phyloP scores from a whole-genome alignment of 2,888 invertebrate genomes.

The Drosophila fungiperda region DNA sequence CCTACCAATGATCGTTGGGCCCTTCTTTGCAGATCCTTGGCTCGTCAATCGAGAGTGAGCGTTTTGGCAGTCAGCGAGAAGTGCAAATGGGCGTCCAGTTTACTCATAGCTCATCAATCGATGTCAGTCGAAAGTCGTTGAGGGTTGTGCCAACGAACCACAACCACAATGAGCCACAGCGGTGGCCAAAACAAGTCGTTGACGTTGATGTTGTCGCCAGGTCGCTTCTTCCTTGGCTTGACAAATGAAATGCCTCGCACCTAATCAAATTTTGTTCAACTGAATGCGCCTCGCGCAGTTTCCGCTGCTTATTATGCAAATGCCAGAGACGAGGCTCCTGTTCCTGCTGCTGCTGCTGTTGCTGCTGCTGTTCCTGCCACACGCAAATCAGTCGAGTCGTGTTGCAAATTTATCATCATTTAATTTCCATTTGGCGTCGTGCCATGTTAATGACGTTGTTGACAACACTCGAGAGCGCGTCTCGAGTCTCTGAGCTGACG shows the following conservation, averaged over 20 bases:
- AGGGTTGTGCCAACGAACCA: constrained; percentile 45
- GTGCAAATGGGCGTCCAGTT: constrained; percentile 48
- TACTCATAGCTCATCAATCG: constrained; percentile 64
- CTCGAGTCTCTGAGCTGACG: constrained; percentile 51
- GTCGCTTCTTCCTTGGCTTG: constrained; percentile 53
- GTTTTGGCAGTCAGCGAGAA: constrained; percentile 58
- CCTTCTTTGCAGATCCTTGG: constrained; percentile 17
- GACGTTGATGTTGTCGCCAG: constrained; percentile 40
- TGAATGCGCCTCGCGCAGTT: constrained; percentile 69
- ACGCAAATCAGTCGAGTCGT: constrained; percentile 58
- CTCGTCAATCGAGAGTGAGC: constrained; percentile 42
- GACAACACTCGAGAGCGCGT: constrained; percentile 71
- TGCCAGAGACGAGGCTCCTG: constrained; percentile 48
- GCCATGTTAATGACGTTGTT: constrained; percentile 80
- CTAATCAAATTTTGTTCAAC: constrained; percentile 75
- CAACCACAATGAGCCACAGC: constrained; percentile 37
- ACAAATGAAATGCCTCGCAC: constrained; percentile 73
- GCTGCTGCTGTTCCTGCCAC: constrained; percentile 21
- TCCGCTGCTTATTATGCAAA: constrained; percentile 72
- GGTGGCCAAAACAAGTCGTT: constrained; percentile 39
- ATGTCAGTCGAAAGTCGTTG: constrained; percentile 43
- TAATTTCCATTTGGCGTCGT: constrained; percentile 79
- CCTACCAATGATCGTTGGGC: constrained; percentile 28
- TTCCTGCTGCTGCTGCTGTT: constrained; percentile 11
- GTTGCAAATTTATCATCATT: constrained; percentile 80